These are phyloP conservation scores for Salvelinus namaycush DNA, from an alignment of 2,113 vertebrate species.

Conservation along the genomic window DNA sequence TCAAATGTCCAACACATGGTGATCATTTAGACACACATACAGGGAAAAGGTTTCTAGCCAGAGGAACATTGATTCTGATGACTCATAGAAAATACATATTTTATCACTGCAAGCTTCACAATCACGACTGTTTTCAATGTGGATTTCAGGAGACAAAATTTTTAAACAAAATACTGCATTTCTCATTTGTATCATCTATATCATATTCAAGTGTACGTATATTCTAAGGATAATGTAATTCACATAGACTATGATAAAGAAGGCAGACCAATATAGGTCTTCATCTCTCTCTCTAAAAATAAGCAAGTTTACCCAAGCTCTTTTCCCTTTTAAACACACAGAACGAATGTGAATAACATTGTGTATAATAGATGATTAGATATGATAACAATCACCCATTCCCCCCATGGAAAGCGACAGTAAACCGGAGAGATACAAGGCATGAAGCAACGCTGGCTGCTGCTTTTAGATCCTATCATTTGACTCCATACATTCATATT, in stretches of 20 bases:
- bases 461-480: constrained; percentile 65
- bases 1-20: too few relatives aligned
- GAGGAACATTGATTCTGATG: too few relatives aligned
- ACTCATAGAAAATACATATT: too few relatives aligned
- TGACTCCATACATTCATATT: constrained; percentile 56
- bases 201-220: too few relatives aligned
- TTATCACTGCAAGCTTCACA: too few relatives aligned
- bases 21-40: too few relatives aligned
- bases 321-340: neutral
- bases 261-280: neutral
- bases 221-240: too few relatives aligned
- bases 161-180: too few relatives aligned
- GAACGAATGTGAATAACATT: neutral
- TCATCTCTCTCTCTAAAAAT: neutral
- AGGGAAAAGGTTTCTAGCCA: too few relatives aligned
- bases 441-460: constrained; percentile 43
- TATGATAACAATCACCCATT: neutral
- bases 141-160: too few relatives aligned
- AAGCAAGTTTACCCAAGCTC: neutral
- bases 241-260: neutral
- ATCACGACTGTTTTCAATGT: too few relatives aligned
- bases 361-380: neutral
- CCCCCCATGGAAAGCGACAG: neutral
- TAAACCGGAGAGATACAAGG: constrained; percentile 40
- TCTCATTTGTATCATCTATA: too few relatives aligned